Evolutionary conservation across 2,888 invertebrate genomes (phyloP), one percentile per base, ranked within the genome.

Genomic region (Macropis europaea): DNA sequence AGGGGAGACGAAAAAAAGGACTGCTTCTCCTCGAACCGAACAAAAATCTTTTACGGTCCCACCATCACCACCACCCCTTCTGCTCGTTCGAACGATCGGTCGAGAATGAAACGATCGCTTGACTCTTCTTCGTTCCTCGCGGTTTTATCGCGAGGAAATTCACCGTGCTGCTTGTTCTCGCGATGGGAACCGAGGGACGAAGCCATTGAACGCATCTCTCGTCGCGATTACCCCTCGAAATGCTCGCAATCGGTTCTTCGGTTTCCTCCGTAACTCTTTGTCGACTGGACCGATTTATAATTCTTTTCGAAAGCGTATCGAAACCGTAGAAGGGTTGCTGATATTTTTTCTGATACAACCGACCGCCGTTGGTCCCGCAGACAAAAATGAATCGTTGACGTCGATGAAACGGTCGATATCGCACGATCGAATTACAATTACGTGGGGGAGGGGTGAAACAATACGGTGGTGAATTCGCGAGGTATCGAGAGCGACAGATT

Each of bases 51-150:
- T 60, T 43, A 48, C 70, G 28, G 48, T 52, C 26, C 62, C 48
- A 15, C 30, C 63, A n/a, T n/a, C n/a, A n/a, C 47, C 48, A 22
- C 26, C 11, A 24, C 17, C 2, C 11, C 32, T 47, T 43, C 24
- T 28, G 28, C 64, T 57, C 60, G 67, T 67, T 75, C 79, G 79
- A 62, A 53, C 64, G 73, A 78, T 79, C 69, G 56, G 59, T 30
- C 68, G 22, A 57, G 62, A 54, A 71, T 59, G 77, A 68, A 74
- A 50, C 68, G 79, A 79, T 79, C 79, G 64, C 60, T 79, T 79
- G 63, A 74, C 80, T 68, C 74, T 61, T 68, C 74, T 61, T 68
- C 71, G 43, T 68, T 63, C 62, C 40, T 73, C 15, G 54, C 40
- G 42, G 60, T 61, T 42, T 63, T 52, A 40, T 56, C 50, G 62